Evolutionary conservation across 2,797 vertebrate species (phyloP).

Genomic region (Pelobates cultripes): DNA sequence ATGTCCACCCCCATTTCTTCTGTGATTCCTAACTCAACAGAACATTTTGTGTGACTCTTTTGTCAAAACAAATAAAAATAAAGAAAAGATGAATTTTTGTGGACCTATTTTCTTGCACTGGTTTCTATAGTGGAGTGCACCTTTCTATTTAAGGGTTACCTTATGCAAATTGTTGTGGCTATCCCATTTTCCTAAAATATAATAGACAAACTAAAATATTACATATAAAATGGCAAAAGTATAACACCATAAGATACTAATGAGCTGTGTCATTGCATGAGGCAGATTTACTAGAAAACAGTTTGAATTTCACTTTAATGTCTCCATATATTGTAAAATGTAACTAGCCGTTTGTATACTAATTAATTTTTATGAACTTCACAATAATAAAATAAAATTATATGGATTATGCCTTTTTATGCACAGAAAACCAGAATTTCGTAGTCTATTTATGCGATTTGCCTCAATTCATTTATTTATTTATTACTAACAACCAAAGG

Average conservation of each 20-base stretch:
- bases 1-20: too few relatives aligned
- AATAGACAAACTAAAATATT: background rate
- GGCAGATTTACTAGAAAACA: background rate
- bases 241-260: background rate
- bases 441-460: background rate
- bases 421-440: background rate
- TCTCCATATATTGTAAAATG: background rate
- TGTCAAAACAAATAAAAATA: too few relatives aligned
- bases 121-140: too few relatives aligned
- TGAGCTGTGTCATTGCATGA: background rate
- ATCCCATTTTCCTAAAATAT: too few relatives aligned
- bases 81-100: too few relatives aligned
- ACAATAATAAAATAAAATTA: background rate
- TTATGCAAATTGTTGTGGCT: too few relatives aligned
- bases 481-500: background rate
- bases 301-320: background rate
- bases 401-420: background rate
- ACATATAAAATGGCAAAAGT: background rate
- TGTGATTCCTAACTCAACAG: too few relatives aligned
- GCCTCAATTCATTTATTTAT: background rate
- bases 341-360: background rate
- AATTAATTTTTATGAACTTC: conserved; percentile 12
- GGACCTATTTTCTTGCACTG: too few relatives aligned
- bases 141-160: too few relatives aligned
- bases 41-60: too few relatives aligned